Conservation (phyloP, 2,113 vertebrate genomes). For the Erinaceus europaeus region DNA sequence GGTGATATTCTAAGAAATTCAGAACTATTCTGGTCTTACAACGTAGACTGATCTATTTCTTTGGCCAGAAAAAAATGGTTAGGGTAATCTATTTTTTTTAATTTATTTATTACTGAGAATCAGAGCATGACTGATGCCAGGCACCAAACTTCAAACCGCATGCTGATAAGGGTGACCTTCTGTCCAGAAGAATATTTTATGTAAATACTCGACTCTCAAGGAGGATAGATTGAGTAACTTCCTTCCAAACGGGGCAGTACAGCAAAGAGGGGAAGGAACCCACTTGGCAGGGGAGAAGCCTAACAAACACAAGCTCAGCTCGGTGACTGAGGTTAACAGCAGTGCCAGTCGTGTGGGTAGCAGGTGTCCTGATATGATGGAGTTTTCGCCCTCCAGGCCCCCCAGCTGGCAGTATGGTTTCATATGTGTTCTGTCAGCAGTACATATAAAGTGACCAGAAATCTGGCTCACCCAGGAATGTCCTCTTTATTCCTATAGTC, state of each 20-base stretch:
- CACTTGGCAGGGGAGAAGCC: not conserved
- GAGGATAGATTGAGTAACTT: not conserved
- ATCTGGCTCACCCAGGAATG: not conserved
- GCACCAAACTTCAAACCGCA: too few species aligned
- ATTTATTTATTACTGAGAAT: too few species aligned
- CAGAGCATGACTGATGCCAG: too few species aligned
- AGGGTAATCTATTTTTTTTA: too few species aligned
- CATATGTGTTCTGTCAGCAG: not conserved
- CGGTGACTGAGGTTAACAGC: not conserved
- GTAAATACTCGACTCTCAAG: not conserved
- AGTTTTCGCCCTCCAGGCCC: not conserved
- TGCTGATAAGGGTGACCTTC: too few species aligned
- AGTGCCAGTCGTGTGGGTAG: not conserved
- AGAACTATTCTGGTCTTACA: not conserved
- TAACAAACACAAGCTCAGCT: not conserved
- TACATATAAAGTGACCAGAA: not conserved
- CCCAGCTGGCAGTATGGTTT: not conserved
- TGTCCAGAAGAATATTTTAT: not conserved
- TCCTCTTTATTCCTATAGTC: not conserved
- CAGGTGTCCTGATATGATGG: too few species aligned
- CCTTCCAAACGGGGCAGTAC: not conserved
- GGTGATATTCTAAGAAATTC: constrained; percentile 3
- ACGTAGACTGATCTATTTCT: not conserved
- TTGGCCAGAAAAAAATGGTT: too few species aligned
- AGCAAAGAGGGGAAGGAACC: not conserved